Evolutionary conservation across 2,113 vertebrate species (phyloP).

Genomic region (Myotis yumanensis): DNA sequence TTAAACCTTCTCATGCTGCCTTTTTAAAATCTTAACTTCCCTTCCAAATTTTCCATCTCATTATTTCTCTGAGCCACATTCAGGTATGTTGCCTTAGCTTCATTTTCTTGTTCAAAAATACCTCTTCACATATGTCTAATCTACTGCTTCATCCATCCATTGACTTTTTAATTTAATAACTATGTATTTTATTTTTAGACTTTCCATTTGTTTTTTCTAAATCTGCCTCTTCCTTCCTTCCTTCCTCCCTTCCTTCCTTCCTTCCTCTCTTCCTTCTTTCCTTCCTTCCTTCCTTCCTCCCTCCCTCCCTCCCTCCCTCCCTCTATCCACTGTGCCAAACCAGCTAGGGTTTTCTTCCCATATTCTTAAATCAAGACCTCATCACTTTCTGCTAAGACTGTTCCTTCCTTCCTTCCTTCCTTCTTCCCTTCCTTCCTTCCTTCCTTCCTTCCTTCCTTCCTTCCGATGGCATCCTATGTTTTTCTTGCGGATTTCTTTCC

Average conservation of each 20-base stretch:
- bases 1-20: not conserved
- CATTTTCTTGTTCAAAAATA: not conserved
- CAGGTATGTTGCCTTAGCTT: not conserved
- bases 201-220: constrained; percentile 8
- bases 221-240: not conserved
- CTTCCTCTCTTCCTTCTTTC: not conserved
- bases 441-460: not conserved
- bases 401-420: not conserved
- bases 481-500: not conserved
- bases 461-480: not conserved
- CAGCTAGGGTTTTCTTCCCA: not conserved
- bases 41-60: not conserved
- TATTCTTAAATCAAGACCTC: not conserved
- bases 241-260: not conserved
- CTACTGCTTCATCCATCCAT: not conserved
- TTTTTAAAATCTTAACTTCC: not conserved
- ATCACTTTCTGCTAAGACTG: not conserved
- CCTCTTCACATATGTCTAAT: not conserved
- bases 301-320: too few relatives aligned
- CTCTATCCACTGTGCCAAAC: too few relatives aligned
- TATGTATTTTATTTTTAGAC: constrained; percentile 42
- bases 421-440: not conserved
- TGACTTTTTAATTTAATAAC: constrained; percentile 23
- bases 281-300: too few relatives aligned
- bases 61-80: not conserved